Evolutionary conservation across 2,797 vertebrate species (phyloP).

Genomic region (Eulemur albifrons): DNA sequence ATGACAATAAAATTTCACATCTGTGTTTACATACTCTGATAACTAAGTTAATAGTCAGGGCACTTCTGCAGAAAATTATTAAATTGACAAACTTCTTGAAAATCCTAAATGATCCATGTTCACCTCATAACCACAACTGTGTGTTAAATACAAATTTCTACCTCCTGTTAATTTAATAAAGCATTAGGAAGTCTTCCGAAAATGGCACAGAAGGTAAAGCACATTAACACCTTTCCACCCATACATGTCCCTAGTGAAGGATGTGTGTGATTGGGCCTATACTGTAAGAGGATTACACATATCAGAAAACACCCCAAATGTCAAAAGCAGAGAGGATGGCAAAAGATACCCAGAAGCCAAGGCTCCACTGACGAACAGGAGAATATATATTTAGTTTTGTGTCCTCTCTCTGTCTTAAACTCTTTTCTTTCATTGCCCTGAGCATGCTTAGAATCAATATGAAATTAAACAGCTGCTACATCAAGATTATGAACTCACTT

Average conservation of each 20-base stretch:
- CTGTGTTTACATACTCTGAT: slow-evolving; percentile 77
- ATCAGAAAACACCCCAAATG: neutral
- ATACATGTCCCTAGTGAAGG: neutral
- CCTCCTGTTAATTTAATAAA: neutral
- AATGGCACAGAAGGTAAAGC: neutral
- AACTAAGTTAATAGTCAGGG: slow-evolving; percentile 77
- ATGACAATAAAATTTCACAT: slow-evolving; percentile 77
- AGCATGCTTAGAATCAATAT: neutral
- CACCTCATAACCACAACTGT: slow-evolving; percentile 17
- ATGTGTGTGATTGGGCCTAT: fast-evolving
- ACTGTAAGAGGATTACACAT: fast-evolving
- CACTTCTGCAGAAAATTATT: slow-evolving; percentile 76
- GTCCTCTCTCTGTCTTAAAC: neutral
- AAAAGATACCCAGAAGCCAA: neutral
- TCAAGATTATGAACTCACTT: neutral
- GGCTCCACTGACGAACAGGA: neutral
- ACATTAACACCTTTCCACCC: neutral
- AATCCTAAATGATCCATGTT: slow-evolving; percentile 48
- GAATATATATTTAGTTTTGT: neutral
- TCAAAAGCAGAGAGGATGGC: neutral
- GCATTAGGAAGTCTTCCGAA: slow-evolving; percentile 24
- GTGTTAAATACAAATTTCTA: slow-evolving; percentile 48
- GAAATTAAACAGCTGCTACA: neutral
- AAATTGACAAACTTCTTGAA: slow-evolving; percentile 77
- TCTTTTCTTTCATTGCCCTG: neutral